These are phyloP conservation scores for Pavo muticus DNA, from an alignment of 2,113 vertebrate species.

Conservation along the genomic window DNA sequence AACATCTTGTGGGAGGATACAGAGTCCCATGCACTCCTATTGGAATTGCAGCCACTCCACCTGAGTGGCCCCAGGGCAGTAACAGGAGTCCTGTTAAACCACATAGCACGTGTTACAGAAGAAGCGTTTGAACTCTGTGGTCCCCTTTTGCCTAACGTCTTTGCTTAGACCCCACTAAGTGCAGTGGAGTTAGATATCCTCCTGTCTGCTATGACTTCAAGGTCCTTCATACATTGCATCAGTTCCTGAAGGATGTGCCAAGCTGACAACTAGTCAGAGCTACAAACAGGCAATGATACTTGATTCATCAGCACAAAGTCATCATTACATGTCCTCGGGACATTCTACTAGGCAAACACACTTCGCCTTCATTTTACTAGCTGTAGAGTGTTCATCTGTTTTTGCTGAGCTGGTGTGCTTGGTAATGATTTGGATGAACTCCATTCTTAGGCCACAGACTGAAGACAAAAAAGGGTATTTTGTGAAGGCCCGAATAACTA, in stretches of 20 bases:
- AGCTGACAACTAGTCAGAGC: not conserved
- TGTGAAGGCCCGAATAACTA: not conserved
- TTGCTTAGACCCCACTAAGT: not conserved
- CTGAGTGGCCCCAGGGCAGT: not conserved
- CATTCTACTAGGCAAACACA: not conserved
- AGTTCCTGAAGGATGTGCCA: not conserved
- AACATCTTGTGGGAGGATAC: not conserved
- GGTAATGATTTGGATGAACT: not conserved
- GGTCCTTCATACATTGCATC: not conserved
- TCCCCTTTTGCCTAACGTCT: not conserved
- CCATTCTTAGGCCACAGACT: not conserved
- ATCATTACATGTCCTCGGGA: not conserved
- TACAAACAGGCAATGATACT: not conserved
- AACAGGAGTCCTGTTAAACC: not conserved
- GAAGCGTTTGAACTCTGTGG: not conserved
- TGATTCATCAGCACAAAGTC: not conserved
- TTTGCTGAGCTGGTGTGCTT: not conserved
- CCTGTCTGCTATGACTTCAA: not conserved
- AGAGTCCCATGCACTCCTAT: not conserved
- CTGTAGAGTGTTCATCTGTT: not conserved
- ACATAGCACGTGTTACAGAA: fast-evolving
- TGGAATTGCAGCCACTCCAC: not conserved
- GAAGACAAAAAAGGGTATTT: not conserved
- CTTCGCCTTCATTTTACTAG: not conserved
- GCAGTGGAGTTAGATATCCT: not conserved